phyloP scores from a whole-genome alignment of 1,140 invertebrate species.

The Augochlora pura region DNA sequence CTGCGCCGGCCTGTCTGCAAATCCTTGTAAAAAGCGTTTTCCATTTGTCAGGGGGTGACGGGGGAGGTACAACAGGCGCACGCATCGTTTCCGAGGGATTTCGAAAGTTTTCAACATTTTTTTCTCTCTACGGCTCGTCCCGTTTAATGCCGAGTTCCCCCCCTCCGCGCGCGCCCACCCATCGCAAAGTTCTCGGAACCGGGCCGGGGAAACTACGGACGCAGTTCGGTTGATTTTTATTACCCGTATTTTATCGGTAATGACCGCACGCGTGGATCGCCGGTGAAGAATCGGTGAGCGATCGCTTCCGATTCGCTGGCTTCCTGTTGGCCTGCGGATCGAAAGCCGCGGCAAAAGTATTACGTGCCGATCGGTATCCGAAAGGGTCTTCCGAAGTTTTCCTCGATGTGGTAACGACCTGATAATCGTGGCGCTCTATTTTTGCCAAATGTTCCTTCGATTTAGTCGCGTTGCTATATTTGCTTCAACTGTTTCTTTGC shows the following conservation, averaged over 20 bases:
- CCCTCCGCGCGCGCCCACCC: no score
- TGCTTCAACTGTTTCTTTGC: no score
- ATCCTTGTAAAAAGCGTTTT: constrained; percentile 10
- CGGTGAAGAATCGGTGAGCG: constrained; percentile 34
- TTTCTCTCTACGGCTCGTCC: not conserved
- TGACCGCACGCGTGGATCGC: constrained; percentile 44
- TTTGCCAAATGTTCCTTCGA: no score
- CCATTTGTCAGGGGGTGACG: not conserved
- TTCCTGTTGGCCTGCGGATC: not conserved
- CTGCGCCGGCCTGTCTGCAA: no score
- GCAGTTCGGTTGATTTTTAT: constrained; percentile 45
- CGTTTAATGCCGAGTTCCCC: constrained; percentile 42
- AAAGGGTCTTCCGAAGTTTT: no score
- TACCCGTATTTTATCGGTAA: constrained; percentile 56
- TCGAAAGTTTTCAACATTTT: constrained; percentile 10
- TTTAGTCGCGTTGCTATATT: no score
- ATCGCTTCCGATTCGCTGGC: constrained; percentile 21
- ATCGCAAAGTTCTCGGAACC: constrained; percentile 47
- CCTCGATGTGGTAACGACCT: no score
- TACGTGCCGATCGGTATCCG: no score
- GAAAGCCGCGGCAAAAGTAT: not conserved
- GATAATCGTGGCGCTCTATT: no score
- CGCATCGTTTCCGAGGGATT: constrained; percentile 32
- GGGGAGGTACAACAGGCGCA: not conserved
- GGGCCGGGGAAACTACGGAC: constrained; percentile 8